phyloP scores from a whole-genome alignment of 2,888 invertebrate species.

The Abrostola tripartita region DNA sequence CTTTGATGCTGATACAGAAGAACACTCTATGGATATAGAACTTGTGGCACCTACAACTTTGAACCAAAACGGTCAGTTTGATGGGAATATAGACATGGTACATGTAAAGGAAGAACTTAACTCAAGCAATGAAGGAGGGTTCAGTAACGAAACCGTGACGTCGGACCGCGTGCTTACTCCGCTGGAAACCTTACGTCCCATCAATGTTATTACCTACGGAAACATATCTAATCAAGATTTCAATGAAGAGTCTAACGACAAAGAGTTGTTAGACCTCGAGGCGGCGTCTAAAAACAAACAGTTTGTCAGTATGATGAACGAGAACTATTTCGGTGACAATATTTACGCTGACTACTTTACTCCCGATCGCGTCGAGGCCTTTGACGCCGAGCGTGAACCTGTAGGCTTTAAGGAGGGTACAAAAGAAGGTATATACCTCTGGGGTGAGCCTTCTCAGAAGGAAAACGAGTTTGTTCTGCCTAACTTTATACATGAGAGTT shows the following conservation, averaged over 20 bases:
- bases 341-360: conserved; percentile 85
- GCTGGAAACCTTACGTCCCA: conserved; percentile 77
- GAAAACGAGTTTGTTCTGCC: conserved; percentile 82
- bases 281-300: conserved; percentile 81
- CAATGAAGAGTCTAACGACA: conserved; percentile 80
- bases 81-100: conserved; percentile 62
- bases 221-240: conserved; percentile 76
- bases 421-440: conserved; percentile 75
- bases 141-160: conserved; percentile 70
- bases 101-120: conserved; percentile 81
- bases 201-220: conserved; percentile 80
- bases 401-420: conserved; percentile 70
- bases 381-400: conserved; percentile 72
- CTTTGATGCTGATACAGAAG: conserved; percentile 79
- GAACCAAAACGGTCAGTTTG: conserved; percentile 60
- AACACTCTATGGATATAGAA: conserved; percentile 81
- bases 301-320: conserved; percentile 84
- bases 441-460: conserved; percentile 82
- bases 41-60: conserved; percentile 68
- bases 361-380: conserved; percentile 79
- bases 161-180: conserved; percentile 67
- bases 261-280: conserved; percentile 79
- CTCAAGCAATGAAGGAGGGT: conserved; percentile 75
- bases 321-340: conserved; percentile 85
- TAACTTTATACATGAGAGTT: conserved; percentile 84